Evolutionary conservation across 2,797 vertebrate species (phyloP).

Genomic region (Hirundo rustica): DNA sequence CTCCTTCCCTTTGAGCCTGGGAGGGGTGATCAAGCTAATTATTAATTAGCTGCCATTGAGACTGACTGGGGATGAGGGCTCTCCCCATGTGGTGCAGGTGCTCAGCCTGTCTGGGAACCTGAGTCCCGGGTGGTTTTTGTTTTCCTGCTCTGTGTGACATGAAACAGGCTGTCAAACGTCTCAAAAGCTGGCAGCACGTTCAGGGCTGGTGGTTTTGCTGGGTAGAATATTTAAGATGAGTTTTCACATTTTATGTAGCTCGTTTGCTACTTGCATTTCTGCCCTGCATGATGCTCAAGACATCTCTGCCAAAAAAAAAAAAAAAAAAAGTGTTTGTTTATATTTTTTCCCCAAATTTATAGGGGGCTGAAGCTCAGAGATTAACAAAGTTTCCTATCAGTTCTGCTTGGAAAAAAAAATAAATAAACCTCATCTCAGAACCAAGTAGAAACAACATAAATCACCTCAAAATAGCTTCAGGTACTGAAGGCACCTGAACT

Average conservation of each 20-base stretch:
- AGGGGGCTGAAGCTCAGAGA: not conserved
- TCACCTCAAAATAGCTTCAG: not conserved
- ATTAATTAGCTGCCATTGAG: not conserved
- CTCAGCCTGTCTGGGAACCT: not conserved
- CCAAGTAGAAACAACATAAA: not conserved
- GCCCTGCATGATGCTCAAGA: not conserved
- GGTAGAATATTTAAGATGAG: not conserved
- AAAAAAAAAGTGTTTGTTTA: not conserved
- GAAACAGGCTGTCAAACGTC: fast-evolving
- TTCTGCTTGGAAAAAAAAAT: not conserved
- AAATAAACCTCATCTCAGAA: not conserved
- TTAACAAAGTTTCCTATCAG: not conserved
- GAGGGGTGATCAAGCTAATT: not conserved
- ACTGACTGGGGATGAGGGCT: not conserved
- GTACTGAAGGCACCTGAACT: not conserved
- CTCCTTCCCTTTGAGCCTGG: not conserved
- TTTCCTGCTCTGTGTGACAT: not conserved
- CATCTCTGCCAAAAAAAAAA: not conserved
- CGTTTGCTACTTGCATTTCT: not conserved
- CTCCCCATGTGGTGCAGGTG: not conserved
- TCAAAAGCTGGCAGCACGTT: not conserved
- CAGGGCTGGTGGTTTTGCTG: not conserved
- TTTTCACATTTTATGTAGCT: not conserved
- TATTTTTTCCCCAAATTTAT: not conserved
- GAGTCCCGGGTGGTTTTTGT: not conserved